phyloP scores from a whole-genome alignment of 2,888 invertebrate genomes.

The Pristionchus entomophagus region DNA sequence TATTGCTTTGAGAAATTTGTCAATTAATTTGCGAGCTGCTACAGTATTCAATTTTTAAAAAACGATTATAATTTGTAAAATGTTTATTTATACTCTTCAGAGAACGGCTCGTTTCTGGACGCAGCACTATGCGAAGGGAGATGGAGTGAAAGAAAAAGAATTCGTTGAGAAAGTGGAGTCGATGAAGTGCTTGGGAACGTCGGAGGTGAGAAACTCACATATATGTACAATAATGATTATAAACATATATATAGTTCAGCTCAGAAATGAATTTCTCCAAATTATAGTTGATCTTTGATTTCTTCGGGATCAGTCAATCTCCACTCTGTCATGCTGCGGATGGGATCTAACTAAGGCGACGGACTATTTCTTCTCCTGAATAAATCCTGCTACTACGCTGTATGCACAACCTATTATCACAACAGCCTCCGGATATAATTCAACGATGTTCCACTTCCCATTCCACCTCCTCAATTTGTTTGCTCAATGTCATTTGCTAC shows the following conservation, averaged over 20 bases:
- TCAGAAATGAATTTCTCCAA: background rate
- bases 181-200: slow-evolving; percentile 93
- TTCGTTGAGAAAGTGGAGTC: slow-evolving; percentile 90
- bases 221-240: too few relatives aligned
- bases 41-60: background rate
- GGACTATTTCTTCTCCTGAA: slow-evolving; percentile 66
- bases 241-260: too few relatives aligned
- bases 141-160: slow-evolving; percentile 83
- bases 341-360: slow-evolving; percentile 70
- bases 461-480: too few relatives aligned
- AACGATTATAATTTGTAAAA: background rate
- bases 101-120: slow-evolving; percentile 97
- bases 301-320: slow-evolving; percentile 66
- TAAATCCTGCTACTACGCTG: too few relatives aligned
- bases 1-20: too few relatives aligned
- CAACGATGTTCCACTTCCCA: too few relatives aligned
- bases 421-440: too few relatives aligned
- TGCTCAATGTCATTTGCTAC: too few relatives aligned
- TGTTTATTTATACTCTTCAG: slow-evolving; percentile 48
- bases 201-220: slow-evolving; percentile 81
- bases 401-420: too few relatives aligned
- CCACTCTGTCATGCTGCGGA: slow-evolving; percentile 64
- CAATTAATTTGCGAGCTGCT: too few relatives aligned
- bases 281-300: background rate
- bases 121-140: slow-evolving; percentile 90